phyloP scores from a whole-genome alignment of 2,113 vertebrate genomes.

The Poecile atricapillus region DNA sequence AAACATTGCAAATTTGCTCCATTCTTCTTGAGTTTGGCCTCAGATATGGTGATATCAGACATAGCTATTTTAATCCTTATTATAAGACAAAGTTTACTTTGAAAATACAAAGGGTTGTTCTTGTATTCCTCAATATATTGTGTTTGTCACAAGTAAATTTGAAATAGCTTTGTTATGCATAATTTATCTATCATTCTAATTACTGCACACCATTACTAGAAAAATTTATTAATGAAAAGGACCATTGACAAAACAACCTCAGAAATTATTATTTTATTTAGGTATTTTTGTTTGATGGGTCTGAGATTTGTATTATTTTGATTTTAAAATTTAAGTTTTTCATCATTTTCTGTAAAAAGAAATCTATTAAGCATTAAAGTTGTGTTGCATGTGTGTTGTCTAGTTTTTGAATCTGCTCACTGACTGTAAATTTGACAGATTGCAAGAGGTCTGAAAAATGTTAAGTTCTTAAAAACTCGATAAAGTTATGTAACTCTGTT shows the following conservation, averaged over 20 bases:
- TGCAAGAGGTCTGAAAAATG: background rate
- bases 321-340: background rate
- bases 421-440: background rate
- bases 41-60: background rate
- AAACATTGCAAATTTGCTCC: background rate
- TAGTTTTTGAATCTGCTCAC: background rate
- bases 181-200: background rate
- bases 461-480: background rate
- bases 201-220: background rate
- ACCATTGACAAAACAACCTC: background rate
- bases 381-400: background rate
- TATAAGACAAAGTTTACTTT: background rate
- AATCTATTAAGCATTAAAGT: background rate
- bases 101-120: background rate
- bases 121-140: background rate
- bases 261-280: background rate
- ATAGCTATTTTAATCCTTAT: background rate
- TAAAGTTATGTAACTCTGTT: background rate
- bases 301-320: background rate
- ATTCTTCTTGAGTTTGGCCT: background rate
- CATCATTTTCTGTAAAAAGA: background rate
- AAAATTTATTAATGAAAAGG: background rate
- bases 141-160: background rate
- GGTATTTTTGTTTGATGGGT: background rate
- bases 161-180: background rate